Evolutionary conservation across 2,797 vertebrate species (phyloP).

Genomic region (Falco columbarius): DNA sequence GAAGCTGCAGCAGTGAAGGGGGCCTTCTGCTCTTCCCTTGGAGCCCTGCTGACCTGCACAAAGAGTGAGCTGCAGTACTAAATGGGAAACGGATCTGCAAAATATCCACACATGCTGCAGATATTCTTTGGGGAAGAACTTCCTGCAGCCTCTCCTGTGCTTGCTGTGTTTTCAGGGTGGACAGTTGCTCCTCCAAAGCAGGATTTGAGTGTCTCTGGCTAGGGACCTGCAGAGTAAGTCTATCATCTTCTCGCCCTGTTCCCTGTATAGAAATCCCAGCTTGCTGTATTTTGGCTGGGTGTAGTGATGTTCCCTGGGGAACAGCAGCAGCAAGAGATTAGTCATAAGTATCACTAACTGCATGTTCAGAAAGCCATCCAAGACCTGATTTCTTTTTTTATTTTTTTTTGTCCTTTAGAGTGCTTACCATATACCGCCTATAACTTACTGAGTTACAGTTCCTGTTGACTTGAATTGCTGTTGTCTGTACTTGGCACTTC

Average conservation of each 20-base stretch:
- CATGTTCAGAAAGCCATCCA: not conserved
- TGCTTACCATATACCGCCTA: not conserved
- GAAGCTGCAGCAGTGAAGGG: not conserved
- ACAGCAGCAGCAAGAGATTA: constrained; percentile 21
- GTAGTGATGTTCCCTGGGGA: not conserved
- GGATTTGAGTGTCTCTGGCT: not conserved
- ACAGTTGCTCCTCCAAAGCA: not conserved
- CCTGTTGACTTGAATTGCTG: not conserved
- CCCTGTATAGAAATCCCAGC: not conserved
- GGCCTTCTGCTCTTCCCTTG: not conserved
- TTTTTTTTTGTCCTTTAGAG: not conserved
- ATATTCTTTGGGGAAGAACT: not conserved
- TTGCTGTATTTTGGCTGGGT: not conserved
- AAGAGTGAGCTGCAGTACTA: not conserved
- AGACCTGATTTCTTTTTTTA: not conserved
- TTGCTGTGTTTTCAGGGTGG: not conserved
- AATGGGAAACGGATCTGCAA: not conserved
- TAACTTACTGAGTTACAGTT: not conserved
- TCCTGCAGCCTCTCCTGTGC: not conserved
- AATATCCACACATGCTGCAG: rapidly evolving
- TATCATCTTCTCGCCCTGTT: not conserved
- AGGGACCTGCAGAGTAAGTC: not conserved
- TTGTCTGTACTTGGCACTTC: not conserved
- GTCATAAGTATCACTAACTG: not conserved
- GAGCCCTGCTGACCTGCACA: not conserved